These are phyloP conservation scores for Hybos culiciformis DNA, from an alignment of 2,888 invertebrate genomes.

Conservation along the genomic window DNA sequence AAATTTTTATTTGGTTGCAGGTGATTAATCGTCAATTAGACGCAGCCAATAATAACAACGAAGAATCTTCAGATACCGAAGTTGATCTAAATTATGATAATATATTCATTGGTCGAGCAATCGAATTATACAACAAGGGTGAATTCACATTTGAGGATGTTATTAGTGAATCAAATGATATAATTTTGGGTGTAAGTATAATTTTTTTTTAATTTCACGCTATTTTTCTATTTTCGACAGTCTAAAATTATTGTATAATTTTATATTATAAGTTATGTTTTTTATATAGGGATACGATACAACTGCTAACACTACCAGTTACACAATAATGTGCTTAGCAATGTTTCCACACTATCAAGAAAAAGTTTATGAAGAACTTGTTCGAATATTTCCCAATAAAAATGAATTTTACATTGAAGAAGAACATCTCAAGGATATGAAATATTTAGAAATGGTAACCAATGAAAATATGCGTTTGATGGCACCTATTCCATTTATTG, in stretches of 20 bases:
- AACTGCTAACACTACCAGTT: conserved; percentile 17
- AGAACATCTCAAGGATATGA: conserved; percentile 11
- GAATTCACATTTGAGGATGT: conserved; percentile 16
- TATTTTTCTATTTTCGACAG: too few relatives aligned
- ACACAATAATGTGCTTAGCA: conserved; percentile 17
- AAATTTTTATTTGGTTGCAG: background rate
- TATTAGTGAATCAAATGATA: conserved; percentile 18
- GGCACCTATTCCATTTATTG: background rate
- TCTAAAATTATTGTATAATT: background rate
- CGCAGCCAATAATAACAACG: too few relatives aligned
- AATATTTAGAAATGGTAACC: background rate
- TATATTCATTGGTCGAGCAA: conserved; percentile 18
- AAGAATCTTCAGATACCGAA: too few relatives aligned
- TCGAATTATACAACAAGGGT: conserved; percentile 16
- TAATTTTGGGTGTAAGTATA: conserved; percentile 18
- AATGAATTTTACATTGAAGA: conserved; percentile 9
- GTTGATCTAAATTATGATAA: background rate
- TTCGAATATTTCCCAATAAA: conserved; percentile 10
- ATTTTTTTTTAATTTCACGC: background rate
- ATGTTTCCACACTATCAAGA: conserved; percentile 21
- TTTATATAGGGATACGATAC: conserved; percentile 20
- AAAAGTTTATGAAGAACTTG: conserved; percentile 18
- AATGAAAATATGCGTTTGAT: background rate
- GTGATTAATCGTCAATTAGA: background rate
- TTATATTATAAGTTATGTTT: fast-evolving